phyloP scores from a whole-genome alignment of 2,888 invertebrate genomes.

The Sarcophaga carnaria region DNA sequence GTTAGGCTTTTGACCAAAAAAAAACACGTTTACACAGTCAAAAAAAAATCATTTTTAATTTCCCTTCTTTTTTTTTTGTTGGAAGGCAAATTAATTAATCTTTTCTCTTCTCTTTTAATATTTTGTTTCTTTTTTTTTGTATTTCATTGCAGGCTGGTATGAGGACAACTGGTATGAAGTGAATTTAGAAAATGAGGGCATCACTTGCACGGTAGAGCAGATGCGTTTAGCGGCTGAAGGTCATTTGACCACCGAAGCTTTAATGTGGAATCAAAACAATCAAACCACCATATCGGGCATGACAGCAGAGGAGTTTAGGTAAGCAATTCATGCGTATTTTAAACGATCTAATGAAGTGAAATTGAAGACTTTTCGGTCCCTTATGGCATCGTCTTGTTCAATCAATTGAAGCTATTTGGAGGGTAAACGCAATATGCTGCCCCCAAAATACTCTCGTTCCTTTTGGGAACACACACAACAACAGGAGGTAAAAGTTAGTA shows the following conservation, averaged over 20 bases:
- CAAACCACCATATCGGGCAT: constrained; percentile 97
- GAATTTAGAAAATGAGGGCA: constrained; percentile 91
- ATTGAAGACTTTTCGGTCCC: too few species aligned
- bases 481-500: too few species aligned
- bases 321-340: constrained; percentile 33
- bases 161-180: constrained; percentile 99
- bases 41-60: background rate
- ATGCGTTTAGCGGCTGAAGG: constrained; percentile 98
- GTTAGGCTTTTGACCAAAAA: background rate
- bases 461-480: too few species aligned
- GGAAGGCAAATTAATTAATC: background rate
- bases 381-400: too few species aligned
- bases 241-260: constrained; percentile 98
- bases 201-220: constrained; percentile 95
- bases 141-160: constrained; percentile 90
- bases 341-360: too few species aligned
- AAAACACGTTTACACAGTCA: background rate
- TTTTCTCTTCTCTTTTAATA: background rate
- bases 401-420: too few species aligned
- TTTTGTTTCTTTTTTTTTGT: background rate
- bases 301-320: constrained; percentile 95
- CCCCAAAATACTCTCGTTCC: too few species aligned
- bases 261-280: constrained; percentile 99
- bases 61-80: background rate
- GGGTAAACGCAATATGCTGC: too few species aligned